phyloP scores from a whole-genome alignment of 2,888 invertebrate species.

The Apamea monoglypha region DNA sequence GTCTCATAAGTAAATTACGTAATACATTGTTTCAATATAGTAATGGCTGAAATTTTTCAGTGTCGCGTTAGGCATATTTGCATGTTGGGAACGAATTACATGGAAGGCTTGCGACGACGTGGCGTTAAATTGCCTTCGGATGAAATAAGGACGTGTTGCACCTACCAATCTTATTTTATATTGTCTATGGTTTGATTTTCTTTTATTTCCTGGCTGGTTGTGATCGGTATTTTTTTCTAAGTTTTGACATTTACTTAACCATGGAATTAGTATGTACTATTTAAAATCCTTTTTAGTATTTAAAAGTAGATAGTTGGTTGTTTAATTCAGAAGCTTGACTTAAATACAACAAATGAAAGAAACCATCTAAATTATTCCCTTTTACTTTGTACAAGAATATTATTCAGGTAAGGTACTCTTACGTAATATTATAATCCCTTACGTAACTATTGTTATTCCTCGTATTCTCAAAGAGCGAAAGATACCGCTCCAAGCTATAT shows the following conservation, averaged over 20 bases:
- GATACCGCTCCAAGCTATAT: constrained; percentile 31
- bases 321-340: not conserved
- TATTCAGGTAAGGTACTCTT: not conserved
- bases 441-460: constrained; percentile 37
- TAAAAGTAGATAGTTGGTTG: not conserved
- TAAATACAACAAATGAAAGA: not conserved
- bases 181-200: constrained; percentile 14
- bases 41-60: constrained; percentile 78
- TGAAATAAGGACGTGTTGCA: constrained; percentile 67
- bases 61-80: constrained; percentile 76
- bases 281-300: not conserved
- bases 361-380: constrained; percentile 13
- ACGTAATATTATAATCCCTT: constrained; percentile 18
- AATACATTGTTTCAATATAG: constrained; percentile 75
- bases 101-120: constrained; percentile 80
- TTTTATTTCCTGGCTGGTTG: constrained; percentile 1
- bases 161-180: constrained; percentile 43
- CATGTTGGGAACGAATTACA: constrained; percentile 77
- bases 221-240: constrained; percentile 3
- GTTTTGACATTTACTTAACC: not conserved
- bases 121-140: constrained; percentile 87
- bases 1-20: constrained; percentile 62
- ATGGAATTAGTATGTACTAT: not conserved
- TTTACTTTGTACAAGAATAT: constrained; percentile 15
- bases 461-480: constrained; percentile 27